Evolutionary conservation across 2,797 vertebrate genomes (phyloP), one percentile per base, ranked within the genome.

Genomic region (Sebastes taczanowskii): DNA sequence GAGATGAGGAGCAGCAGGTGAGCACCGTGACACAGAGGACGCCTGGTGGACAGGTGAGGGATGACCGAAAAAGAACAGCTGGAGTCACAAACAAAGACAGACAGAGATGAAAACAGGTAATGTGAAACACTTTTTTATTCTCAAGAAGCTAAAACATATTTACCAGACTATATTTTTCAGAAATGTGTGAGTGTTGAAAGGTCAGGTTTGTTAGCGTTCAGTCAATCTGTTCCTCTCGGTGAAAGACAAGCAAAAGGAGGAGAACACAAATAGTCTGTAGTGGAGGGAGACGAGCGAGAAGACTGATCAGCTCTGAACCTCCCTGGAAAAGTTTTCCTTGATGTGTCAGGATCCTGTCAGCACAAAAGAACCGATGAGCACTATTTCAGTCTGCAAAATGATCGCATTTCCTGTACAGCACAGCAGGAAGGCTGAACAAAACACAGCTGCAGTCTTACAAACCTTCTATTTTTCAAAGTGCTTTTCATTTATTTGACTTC

Each of bases 21-120:
- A 66, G 27, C 13, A 30, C 6, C 14, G 23, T 34, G 34, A 3
- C 27, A 0, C 29, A 0, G 59, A 53, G 68, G 72, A 61, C 30
- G 1, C 68, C 71, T 62, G 53, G 55, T 63, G 80, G 65, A 72
- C 70, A 67, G 64, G 22, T 72, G 30, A 72, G 46, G 34, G n/a
- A 32, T 7, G 29, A 1, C 22, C 3, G 1, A 14, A 58, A 32
- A 25, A 16, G 1, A 27, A 8, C 18, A 25, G 11, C 23, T 10
- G 2, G 7, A 68, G 55, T 13, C 20, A 7, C 1, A 14, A 61
- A 61, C 18, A 23, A 32, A 35, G 20, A 32, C 18, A 22, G 7
- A 13, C 10, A 32, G 5, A 49, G 25, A 38, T 4, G 8, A 6
- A 34, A 35, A 46, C 8, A 42, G 32, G 16, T 49, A 11, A 23